Conservation (phyloP, 2,888 invertebrate genomes). For the Alloscopus bannaensis region DNA sequence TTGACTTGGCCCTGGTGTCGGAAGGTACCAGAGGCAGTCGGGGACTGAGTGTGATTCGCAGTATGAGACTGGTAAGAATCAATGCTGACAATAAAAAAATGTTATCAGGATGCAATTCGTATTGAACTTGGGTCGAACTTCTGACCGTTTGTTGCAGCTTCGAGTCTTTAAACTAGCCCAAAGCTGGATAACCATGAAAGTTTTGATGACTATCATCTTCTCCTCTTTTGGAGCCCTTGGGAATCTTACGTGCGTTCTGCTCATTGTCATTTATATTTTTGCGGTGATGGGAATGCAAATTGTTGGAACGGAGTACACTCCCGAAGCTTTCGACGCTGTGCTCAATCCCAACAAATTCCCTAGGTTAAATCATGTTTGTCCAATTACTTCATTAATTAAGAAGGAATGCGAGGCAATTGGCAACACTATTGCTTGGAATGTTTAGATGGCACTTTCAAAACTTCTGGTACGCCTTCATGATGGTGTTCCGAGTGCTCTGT, state of each 20-base stretch:
- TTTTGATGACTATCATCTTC: conserved; percentile 95
- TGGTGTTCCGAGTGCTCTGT: conserved; percentile 97
- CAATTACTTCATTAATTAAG: no score
- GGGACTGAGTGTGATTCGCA: conserved; percentile 92
- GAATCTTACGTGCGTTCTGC: conserved; percentile 95
- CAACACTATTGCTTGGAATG: conserved; percentile 83
- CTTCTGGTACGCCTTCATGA: conserved; percentile 99
- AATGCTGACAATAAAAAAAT: not conserved
- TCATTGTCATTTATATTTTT: conserved; percentile 98
- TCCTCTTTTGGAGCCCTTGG: conserved; percentile 97
- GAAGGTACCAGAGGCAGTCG: no score
- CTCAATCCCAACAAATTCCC: conserved; percentile 77
- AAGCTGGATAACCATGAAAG: conserved; percentile 98
- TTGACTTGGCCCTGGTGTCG: conserved; percentile 93
- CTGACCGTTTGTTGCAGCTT: conserved; percentile 80
- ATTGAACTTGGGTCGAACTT: no score
- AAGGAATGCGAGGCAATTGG: no score
- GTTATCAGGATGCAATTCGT: no score
- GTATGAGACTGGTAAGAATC: conserved; percentile 88
- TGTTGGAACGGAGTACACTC: conserved; percentile 93
- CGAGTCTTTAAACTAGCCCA: conserved; percentile 96
- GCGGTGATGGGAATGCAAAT: conserved; percentile 98
- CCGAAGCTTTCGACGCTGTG: conserved; percentile 86
- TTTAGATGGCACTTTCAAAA: conserved; percentile 83
- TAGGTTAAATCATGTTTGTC: no score